Conservation (phyloP, 2,888 invertebrate genomes). For the Epinotia bilunana region DNA sequence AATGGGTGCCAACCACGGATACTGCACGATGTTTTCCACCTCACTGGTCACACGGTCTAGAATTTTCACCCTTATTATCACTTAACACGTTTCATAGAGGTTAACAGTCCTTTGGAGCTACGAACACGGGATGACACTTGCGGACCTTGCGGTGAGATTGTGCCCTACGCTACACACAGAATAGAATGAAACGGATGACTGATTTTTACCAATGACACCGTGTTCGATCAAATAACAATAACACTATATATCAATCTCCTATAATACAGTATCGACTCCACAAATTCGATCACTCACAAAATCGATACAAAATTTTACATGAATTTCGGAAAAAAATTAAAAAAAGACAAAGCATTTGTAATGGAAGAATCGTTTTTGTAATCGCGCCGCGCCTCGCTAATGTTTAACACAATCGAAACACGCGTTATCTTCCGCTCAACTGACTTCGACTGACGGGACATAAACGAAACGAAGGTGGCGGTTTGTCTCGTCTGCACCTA, state of each 20-base stretch:
- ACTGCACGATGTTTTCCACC: constrained; percentile 57
- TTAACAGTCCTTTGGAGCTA: constrained; percentile 53
- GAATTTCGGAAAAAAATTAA: constrained; percentile 9
- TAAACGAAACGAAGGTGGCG: constrained; percentile 22
- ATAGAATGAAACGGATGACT: constrained; percentile 69
- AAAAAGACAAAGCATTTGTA: constrained; percentile 65
- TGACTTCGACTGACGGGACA: constrained; percentile 43
- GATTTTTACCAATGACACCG: constrained; percentile 71
- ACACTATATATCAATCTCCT: constrained; percentile 55
- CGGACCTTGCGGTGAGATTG: constrained; percentile 60
- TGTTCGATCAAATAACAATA: constrained; percentile 65
- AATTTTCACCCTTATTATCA: constrained; percentile 50
- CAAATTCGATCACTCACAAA: constrained; percentile 54
- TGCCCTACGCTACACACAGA: constrained; percentile 64
- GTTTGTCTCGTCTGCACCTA: constrained; percentile 32
- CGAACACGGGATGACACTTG: constrained; percentile 58
- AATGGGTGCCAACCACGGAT: constrained; percentile 68
- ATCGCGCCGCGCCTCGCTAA: constrained; percentile 62
- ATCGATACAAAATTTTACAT: constrained; percentile 63
- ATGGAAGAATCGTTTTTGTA: constrained; percentile 58
- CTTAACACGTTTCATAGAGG: constrained; percentile 52
- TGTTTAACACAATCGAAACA: constrained; percentile 56
- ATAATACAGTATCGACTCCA: constrained; percentile 48
- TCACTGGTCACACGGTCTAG: constrained; percentile 51
- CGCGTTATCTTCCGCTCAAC: constrained; percentile 63